phyloP scores from a whole-genome alignment of 2,797 vertebrate species.

The Trachops cirrhosus region DNA sequence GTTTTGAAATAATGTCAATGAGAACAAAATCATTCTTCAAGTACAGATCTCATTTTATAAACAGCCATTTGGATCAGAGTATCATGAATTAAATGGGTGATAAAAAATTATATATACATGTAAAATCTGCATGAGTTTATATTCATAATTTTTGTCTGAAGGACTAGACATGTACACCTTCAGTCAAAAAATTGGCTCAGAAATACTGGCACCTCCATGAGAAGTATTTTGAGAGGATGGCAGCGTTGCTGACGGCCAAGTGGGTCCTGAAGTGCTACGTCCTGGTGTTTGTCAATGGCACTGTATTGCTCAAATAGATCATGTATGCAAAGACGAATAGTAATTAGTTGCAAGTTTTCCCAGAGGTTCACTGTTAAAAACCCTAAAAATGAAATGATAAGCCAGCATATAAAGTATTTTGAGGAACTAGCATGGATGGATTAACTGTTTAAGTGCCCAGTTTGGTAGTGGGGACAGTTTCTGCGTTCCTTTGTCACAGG shows the following conservation, averaged over 20 bases:
- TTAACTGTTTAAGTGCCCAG: not conserved
- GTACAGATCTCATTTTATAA: conserved; percentile 53
- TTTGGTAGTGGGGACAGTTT: not conserved
- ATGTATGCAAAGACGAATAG: not conserved
- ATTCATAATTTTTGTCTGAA: not conserved
- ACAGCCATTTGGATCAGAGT: conserved; percentile 38
- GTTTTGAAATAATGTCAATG: conserved; percentile 8
- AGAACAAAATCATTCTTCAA: conserved; percentile 36
- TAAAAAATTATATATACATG: not conserved
- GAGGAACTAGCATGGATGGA: not conserved
- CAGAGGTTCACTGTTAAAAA: conserved; percentile 30
- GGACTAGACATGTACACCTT: not conserved
- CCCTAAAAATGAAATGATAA: not conserved
- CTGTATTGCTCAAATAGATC: not conserved
- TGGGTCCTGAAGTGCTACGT: not conserved
- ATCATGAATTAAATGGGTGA: not conserved
- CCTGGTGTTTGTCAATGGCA: not conserved
- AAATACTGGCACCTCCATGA: not conserved
- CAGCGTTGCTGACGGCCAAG: not conserved
- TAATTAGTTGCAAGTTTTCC: conserved; percentile 20
- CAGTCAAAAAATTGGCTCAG: not conserved
- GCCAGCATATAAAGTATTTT: not conserved
- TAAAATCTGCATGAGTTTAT: not conserved
- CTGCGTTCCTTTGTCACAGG: not conserved
- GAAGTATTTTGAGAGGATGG: not conserved